Evolutionary conservation across 2,888 invertebrate genomes (phyloP), one percentile per base, ranked within the genome.

Genomic region (Balanococcus diminutus): DNA sequence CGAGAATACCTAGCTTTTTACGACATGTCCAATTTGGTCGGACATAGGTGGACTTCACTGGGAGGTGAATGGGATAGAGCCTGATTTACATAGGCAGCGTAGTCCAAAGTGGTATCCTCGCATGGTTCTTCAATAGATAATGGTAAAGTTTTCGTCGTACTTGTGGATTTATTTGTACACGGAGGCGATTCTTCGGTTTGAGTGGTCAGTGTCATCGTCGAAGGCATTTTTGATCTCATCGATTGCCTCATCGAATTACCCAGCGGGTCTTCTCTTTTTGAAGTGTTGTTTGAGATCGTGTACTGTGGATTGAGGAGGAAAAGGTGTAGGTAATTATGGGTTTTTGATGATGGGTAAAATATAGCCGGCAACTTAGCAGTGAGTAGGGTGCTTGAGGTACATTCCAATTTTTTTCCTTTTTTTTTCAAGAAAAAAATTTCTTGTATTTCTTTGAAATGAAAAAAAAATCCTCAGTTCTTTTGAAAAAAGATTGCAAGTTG

Each of bases 51-150:
- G 9, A 36, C 36, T 56, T 86, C 81, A 28, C 32, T 81, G 14
- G 86, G 36, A 25, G 82, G 86, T n/a, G 86, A 86, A 67, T 61
- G 81, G 3, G 86, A 86, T 31, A 86, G 22, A 11, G 67, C 82
- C 31, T 86, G 86, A 19, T 86, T 86, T 1, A 86, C 82, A 39
- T 86, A 86, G 5, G 86, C 56, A 8, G 82, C 82, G 42, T 86
- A 86, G 19, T 86, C 86, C 72, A 82, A 19, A 11, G 72, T 86
- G 16, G 82, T 67, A 81, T 86, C 86, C 22, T 86, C 86, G 39
- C 56, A 82, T 9, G 86, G 82, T 36, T 86, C 86, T 81, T 82
- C 72, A 9, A 61, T 25, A 9, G 86, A 86, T 56, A 86, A 67
- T 22, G 86, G 86, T 82, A 86, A 72, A 8, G 86, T 86, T 82